Evolutionary conservation across 2,888 invertebrate genomes (phyloP).

Genomic region (Scrobipalpa costella): DNA sequence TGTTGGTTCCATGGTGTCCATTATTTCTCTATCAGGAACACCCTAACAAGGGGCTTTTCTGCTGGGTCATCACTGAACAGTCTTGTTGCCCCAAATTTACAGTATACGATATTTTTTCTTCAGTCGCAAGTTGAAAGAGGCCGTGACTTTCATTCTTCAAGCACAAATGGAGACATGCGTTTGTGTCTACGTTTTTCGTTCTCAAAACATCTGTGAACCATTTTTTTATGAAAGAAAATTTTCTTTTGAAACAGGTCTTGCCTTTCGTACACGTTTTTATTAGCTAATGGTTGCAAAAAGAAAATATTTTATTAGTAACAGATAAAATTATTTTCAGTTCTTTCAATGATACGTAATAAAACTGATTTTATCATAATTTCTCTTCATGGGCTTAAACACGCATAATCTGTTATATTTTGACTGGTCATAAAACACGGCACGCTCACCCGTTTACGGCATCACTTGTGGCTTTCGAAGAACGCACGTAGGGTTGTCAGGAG

Average conservation of each 20-base stretch:
- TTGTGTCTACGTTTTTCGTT: constrained; percentile 32
- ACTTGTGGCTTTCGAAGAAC: constrained; percentile 61
- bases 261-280: neutral
- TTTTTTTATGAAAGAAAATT: neutral
- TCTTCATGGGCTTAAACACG: constrained; percentile 42
- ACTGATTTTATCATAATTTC: constrained; percentile 39
- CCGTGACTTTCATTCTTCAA: constrained; percentile 52
- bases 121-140: constrained; percentile 50
- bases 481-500: constrained; percentile 44
- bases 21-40: constrained; percentile 67
- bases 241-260: neutral
- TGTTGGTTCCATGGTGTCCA: constrained; percentile 67
- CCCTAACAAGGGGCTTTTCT: constrained; percentile 58
- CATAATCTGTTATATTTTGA: constrained; percentile 41
- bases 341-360: constrained; percentile 21
- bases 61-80: constrained; percentile 72
- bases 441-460: constrained; percentile 33
- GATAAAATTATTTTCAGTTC: constrained; percentile 14
- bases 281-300: neutral
- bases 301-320: neutral
- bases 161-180: constrained; percentile 55
- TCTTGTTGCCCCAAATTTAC: constrained; percentile 61
- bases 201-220: neutral
- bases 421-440: constrained; percentile 38
- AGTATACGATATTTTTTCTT: constrained; percentile 42